Percentiles rank a stretch among this genome's conserved stretches.
These are phyloP conservation scores for Upupa epops DNA, from an alignment of 2,113 vertebrate genomes.

Conservation along the genomic window DNA sequence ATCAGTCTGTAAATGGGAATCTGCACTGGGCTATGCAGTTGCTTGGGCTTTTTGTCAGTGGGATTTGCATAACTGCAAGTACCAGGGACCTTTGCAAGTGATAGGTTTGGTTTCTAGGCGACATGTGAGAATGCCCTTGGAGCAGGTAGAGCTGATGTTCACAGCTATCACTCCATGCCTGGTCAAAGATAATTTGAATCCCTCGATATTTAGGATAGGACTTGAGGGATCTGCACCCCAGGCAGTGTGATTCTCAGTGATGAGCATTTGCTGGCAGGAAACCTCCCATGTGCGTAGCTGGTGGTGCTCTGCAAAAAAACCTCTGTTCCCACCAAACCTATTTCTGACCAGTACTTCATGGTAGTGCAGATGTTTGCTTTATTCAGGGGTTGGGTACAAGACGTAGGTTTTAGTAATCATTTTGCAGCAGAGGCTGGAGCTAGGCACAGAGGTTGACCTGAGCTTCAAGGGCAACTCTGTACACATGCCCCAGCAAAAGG, in stretches of 20 bases:
- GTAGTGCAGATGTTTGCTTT: background rate
- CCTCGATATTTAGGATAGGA: background rate
- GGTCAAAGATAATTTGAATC: background rate
- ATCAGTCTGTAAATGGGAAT: background rate
- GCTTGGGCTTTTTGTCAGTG: background rate
- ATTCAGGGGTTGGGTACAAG: background rate
- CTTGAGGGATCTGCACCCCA: background rate
- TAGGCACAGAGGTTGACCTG: background rate
- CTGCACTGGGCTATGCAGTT: background rate
- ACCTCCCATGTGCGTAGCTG: background rate
- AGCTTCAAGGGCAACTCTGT: background rate
- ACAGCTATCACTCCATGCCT: background rate
- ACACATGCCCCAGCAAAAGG: accelerated
- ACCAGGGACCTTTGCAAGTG: background rate
- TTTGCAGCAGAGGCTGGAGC: background rate
- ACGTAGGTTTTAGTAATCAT: background rate
- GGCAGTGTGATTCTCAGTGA: background rate
- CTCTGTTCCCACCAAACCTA: background rate
- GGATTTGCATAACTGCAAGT: background rate
- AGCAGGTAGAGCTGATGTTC: background rate
- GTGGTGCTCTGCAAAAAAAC: background rate
- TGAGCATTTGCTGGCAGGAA: background rate
- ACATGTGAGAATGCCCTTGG: background rate
- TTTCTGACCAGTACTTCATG: no score
- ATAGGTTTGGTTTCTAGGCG: background rate